phyloP scores from a whole-genome alignment of 92 coral and sea anemone genomes.

The Epizoanthus ramosus region DNA sequence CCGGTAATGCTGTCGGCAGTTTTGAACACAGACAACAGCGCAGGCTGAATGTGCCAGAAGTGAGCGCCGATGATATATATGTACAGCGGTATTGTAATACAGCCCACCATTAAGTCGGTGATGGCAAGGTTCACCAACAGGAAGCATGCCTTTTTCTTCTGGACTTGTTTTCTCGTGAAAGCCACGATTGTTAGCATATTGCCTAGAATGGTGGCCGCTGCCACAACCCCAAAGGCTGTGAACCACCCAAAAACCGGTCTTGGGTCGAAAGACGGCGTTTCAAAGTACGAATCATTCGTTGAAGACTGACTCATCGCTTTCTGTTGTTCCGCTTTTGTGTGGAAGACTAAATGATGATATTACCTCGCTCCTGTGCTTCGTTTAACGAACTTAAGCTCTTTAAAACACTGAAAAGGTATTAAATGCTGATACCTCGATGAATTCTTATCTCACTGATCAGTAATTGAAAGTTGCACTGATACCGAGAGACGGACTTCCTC shows the following conservation, averaged over 20 bases:
- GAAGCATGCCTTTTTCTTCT: conserved; percentile 21
- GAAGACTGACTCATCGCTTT: conserved; percentile 15
- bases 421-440: too few species aligned
- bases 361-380: not conserved
- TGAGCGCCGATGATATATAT: conserved; percentile 22
- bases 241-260: conserved; percentile 24
- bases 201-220: conserved; percentile 8
- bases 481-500: too few species aligned
- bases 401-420: too few species aligned
- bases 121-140: conserved; percentile 25
- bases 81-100: conserved; percentile 13
- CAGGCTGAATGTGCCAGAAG: conserved; percentile 12
- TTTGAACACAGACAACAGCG: not conserved
- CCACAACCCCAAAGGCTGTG: conserved; percentile 17
- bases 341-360: not conserved
- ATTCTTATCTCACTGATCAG: too few species aligned
- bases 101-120: conserved; percentile 29
- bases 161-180: conserved; percentile 27
- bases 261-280: not conserved
- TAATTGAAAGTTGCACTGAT: too few species aligned
- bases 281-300: conserved; percentile 5
- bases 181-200: conserved; percentile 21
- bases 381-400: too few species aligned
- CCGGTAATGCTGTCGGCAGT: conserved; percentile 34
- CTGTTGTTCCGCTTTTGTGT: not conserved